phyloP scores from a whole-genome alignment of 2,888 invertebrate species.

The Amblyteles armatorius region DNA sequence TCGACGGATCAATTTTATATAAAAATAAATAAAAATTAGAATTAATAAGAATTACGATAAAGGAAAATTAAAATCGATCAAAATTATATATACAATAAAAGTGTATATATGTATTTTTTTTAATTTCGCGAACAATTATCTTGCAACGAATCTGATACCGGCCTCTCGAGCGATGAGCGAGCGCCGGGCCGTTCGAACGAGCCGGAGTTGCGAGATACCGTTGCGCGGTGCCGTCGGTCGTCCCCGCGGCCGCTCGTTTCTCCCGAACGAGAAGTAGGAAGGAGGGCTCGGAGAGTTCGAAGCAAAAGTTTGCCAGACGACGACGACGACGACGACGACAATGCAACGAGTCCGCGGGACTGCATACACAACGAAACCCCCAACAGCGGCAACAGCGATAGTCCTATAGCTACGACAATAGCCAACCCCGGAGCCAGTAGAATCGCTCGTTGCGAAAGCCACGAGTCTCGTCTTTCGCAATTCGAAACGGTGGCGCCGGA shows the following conservation, averaged over 20 bases:
- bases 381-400: not conserved
- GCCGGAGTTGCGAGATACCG: slow-evolving; percentile 27
- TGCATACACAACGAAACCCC: not conserved
- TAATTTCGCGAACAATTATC: not conserved
- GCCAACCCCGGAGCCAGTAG: not conserved
- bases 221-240: slow-evolving; percentile 10
- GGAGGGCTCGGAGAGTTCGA: slow-evolving; percentile 12
- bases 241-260: slow-evolving; percentile 7
- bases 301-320: slow-evolving; percentile 23
- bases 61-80: not conserved
- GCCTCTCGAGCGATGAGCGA: not conserved
- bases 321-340: slow-evolving; percentile 36
- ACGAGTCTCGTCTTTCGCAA: slow-evolving; percentile 57
- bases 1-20: no score
- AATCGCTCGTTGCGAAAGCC: slow-evolving; percentile 53
- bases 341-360: slow-evolving; percentile 22
- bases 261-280: slow-evolving; percentile 42
- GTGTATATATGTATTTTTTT: not conserved
- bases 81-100: not conserved
- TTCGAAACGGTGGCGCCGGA: slow-evolving; percentile 52
- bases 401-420: not conserved
- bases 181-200: not conserved
- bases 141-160: not conserved
- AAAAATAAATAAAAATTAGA: no score
- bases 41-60: no score